These are phyloP conservation scores for Neoscelio sp. DNA, from an alignment of 2,888 invertebrate species.

Conservation along the genomic window DNA sequence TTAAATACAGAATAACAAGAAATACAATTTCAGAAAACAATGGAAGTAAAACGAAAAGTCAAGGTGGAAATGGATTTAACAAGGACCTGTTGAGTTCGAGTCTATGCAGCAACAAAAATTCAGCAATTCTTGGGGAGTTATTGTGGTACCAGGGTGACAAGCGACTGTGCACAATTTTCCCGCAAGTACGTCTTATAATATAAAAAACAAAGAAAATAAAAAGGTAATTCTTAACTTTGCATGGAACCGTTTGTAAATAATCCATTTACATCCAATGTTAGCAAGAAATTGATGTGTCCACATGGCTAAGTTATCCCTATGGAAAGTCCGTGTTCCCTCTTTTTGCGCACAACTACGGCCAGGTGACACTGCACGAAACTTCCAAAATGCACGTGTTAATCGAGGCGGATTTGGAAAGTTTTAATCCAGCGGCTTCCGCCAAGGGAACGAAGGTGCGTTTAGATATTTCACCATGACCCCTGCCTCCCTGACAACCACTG, in stretches of 20 bases:
- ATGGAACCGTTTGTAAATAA: too few relatives aligned
- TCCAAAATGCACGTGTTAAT: conserved; percentile 80
- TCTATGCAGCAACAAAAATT: conserved; percentile 85
- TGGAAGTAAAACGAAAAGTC: conserved; percentile 62
- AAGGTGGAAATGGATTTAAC: conserved; percentile 49
- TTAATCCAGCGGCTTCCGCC: conserved; percentile 74
- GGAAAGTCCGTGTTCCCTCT: conserved; percentile 82
- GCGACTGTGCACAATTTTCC: conserved; percentile 85
- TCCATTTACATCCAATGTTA: conserved; percentile 65
- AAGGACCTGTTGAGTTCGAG: conserved; percentile 83
- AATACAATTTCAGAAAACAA: conserved; percentile 61
- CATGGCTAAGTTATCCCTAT: conserved; percentile 82
- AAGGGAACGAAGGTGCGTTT: conserved; percentile 78
- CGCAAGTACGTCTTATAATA: conserved; percentile 84
- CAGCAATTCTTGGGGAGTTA: conserved; percentile 87
- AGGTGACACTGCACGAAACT: conserved; percentile 72
- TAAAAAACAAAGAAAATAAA: too few relatives aligned
- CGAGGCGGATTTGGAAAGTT: conserved; percentile 80
- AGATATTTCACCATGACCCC: too few relatives aligned
- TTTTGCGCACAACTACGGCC: conserved; percentile 75
- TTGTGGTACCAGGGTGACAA: conserved; percentile 84
- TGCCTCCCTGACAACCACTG: too few relatives aligned
- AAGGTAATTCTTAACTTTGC: too few relatives aligned
- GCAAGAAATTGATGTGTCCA: conserved; percentile 83
- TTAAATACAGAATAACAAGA: too few relatives aligned